Evolutionary conservation across 2,797 vertebrate species (phyloP).

Genomic region (Gymnocypris eckloni): DNA sequence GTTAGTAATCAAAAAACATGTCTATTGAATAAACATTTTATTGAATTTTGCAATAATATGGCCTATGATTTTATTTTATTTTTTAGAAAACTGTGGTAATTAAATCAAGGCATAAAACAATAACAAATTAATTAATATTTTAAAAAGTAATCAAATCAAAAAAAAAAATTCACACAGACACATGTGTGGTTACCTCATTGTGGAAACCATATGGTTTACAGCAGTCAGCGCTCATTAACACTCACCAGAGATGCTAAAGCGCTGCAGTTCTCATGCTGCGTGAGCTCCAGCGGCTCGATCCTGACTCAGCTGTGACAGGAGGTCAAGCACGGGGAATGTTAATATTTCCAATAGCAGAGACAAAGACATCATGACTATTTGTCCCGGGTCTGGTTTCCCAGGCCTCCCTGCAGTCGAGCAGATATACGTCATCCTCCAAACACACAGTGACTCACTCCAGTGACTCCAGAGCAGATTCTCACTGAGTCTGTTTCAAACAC

Average conservation of each 20-base stretch:
- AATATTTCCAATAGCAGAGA: constrained; percentile 25
- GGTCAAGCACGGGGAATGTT: constrained; percentile 37
- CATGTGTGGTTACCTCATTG: neutral
- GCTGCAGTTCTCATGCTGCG: neutral
- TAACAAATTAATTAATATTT: neutral
- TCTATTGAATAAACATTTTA: too few relatives aligned
- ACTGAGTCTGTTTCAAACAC: neutral
- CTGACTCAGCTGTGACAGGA: constrained; percentile 22
- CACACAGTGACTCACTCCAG: constrained; percentile 25
- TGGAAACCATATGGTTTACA: neutral
- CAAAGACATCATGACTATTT: constrained; percentile 43
- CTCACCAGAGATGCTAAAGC: neutral
- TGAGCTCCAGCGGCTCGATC: constrained; percentile 1
- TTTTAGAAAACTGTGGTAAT: neutral
- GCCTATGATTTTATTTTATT: neutral
- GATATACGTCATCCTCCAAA: constrained; percentile 4
- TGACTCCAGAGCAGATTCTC: neutral
- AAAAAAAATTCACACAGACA: neutral
- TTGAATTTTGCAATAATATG: neutral
- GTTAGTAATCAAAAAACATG: too few relatives aligned
- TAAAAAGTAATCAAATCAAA: too few relatives aligned
- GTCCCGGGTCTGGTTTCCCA: constrained; percentile 27
- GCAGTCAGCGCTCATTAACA: neutral
- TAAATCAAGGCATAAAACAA: neutral
- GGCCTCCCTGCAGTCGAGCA: constrained; percentile 23